Evolutionary conservation across 53 echinoderm and acorn worm genomes (phyloP), one percentile per base, ranked within the genome.

Genomic region (Crossaster papposus): DNA sequence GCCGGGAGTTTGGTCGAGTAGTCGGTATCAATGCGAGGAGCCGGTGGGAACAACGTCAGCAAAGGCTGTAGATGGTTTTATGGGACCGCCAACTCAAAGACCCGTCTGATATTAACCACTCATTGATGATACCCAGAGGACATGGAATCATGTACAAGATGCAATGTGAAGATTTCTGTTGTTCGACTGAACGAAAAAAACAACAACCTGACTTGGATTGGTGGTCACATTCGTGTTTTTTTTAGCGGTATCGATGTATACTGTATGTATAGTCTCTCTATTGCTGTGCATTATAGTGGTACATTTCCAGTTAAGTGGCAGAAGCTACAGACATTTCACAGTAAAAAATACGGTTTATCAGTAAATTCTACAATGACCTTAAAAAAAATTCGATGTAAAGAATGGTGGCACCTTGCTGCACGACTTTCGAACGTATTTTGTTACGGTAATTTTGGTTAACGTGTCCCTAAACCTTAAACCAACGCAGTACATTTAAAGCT

Each of bases 1-100:
- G 36, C 75, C 15, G 1, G 75, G 17, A 35, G 75, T 14, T 44
- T 23, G 13, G 51, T 51, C 51, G 51, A 50, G 51, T 78, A 51
- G 22, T n/a, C 78, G 78, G 22, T 74, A 78, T 78, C 78, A 51
- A 26, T 78, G 78, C 24, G 51, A 78, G 1, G 51, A 50, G 78
- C 78, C 78, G 44, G 8, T 12, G 51, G 78, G 51, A 44, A 10
- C 50, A 44, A 78, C 78, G 78, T 51, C 78, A 78, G 8, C 9
- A 44, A 1, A n/a, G 26, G 22, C 78, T 51, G 51, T 38, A 78
- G 50, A 78, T 78, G 51, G 78, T 24, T 23, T 26, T 11, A 28
- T n/a, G 68, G 24, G 4, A 20, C 36, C 22, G 75, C 35, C 33
- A 15, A 20, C 75, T 31, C 71, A 71, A 35, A 14, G 15, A 22